Conservation (phyloP, 2,113 vertebrate species). For the Peromyscus polionotus region DNA sequence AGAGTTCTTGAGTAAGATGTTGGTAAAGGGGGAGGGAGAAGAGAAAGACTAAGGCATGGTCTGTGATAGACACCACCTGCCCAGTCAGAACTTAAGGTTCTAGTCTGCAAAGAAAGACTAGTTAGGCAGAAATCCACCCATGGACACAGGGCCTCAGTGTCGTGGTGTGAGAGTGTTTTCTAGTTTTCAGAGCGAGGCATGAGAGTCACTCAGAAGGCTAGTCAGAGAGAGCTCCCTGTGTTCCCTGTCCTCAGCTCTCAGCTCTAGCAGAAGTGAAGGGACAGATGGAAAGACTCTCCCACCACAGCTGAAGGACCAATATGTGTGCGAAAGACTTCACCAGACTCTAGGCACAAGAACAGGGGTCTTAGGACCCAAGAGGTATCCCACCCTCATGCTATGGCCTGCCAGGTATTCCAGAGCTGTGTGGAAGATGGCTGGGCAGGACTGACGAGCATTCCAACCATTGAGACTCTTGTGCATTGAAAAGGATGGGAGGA, state of each 20-base stretch:
- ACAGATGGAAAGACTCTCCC: background rate
- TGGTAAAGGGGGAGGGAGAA: background rate
- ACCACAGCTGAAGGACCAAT: background rate
- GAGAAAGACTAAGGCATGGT: background rate
- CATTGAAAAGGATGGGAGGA: rapidly evolving
- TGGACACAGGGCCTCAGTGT: background rate
- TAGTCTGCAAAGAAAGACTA: background rate
- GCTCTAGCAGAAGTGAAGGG: background rate
- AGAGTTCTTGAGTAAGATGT: background rate
- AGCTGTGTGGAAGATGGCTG: background rate
- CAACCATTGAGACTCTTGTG: background rate
- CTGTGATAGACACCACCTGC: background rate
- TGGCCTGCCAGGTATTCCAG: background rate
- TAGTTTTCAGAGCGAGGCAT: background rate
- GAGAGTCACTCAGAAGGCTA: background rate
- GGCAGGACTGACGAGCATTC: background rate
- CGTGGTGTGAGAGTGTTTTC: background rate
- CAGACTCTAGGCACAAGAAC: background rate
- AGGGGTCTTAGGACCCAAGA: background rate
- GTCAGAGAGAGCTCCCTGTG: background rate
- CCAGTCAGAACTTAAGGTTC: background rate
- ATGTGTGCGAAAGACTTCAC: background rate
- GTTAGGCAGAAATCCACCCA: background rate
- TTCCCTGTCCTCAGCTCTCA: background rate
- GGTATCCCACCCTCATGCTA: rapidly evolving